These are phyloP conservation scores for Morone saxatilis DNA, from an alignment of 2,113 vertebrate genomes.

Conservation along the genomic window DNA sequence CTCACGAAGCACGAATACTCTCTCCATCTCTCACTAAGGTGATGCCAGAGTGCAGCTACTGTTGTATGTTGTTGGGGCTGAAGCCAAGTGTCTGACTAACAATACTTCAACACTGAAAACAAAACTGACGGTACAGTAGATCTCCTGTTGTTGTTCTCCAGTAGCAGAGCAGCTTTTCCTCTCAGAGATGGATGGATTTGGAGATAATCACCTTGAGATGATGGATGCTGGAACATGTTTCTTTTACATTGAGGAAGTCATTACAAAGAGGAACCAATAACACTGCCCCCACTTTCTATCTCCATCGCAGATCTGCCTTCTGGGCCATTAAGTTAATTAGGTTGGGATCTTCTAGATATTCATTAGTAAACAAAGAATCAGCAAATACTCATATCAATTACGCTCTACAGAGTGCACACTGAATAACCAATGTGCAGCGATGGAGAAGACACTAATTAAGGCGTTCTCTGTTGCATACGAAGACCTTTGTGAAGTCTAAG, in stretches of 20 bases:
- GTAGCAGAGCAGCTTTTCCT: slow-evolving; percentile 55
- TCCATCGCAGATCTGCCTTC: slow-evolving; percentile 47
- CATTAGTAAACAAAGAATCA: slow-evolving; percentile 67
- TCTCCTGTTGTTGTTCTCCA: slow-evolving; percentile 57
- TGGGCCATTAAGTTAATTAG: slow-evolving; percentile 71
- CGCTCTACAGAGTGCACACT: slow-evolving; percentile 11
- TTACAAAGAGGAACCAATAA: slow-evolving; percentile 64
- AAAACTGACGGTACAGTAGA: slow-evolving; percentile 43
- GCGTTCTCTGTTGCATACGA: background rate
- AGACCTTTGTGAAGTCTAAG: slow-evolving; percentile 10
- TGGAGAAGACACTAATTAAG: slow-evolving; percentile 27
- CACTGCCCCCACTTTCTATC: slow-evolving; percentile 20
- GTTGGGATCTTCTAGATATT: slow-evolving; percentile 68
- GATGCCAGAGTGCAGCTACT: slow-evolving; percentile 53
- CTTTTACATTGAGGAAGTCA: slow-evolving; percentile 54
- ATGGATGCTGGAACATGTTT: slow-evolving; percentile 57
- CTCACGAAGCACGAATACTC: slow-evolving; percentile 60
- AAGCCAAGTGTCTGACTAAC: slow-evolving; percentile 74
- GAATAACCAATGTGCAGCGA: slow-evolving; percentile 36
- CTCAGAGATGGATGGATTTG: slow-evolving; percentile 56
- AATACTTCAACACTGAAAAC: slow-evolving; percentile 49
- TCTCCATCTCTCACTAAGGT: slow-evolving; percentile 56
- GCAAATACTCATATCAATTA: slow-evolving; percentile 56
- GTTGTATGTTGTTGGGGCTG: slow-evolving; percentile 37
- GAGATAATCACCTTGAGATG: slow-evolving; percentile 73